Evolutionary conservation across 2,113 vertebrate species (phyloP), one percentile per base, ranked within the genome.

Genomic region (Camelus bactrianus): DNA sequence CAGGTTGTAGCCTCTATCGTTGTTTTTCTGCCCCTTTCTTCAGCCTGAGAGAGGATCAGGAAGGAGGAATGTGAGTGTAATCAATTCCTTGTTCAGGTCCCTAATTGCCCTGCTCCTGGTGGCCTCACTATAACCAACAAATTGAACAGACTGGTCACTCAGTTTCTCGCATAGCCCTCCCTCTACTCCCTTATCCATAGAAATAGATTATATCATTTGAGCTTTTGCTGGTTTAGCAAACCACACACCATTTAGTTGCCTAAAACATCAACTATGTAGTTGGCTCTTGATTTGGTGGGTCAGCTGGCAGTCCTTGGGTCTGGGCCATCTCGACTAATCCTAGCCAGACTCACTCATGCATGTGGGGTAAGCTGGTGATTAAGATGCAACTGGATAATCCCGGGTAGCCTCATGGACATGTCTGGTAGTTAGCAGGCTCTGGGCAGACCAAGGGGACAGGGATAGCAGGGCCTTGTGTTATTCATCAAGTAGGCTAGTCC

Each of bases 1-100:
- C 35, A 20, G 3, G 3, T 0, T 1, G 0, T 35, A 42, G 52
- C 58, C 8, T 80, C 20, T 56, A 42, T 56, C 3, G 3, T 5
- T 48, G 32, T 9, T 46, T 38, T 64, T 50, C 64, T 70, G 30
- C 26, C 35, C 16, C 8, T 76, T 8, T 56, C 30, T 79, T 87
- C 17, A 77, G 26, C 22, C 52, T 9, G 12, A 67, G 17, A 65
- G 46, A 70, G 22, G 28, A 42, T 0, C 12, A 28, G 42, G 22
- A 52, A 83, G 30, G n/a, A 89, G 67, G 12, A 50, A 50, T 2
- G 0, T 8, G 9, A 12, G n/a, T 35, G 4, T 32, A 19, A 56
- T 46, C 42, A 52, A 42, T 56, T 5, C 16, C 32, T 81, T 3
- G 3, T 24, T 52, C 38, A 62, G 16, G 10, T 50, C 3, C 19